These are phyloP conservation scores for Zygaena filipendulae DNA, from an alignment of 2,888 invertebrate genomes.

Conservation along the genomic window DNA sequence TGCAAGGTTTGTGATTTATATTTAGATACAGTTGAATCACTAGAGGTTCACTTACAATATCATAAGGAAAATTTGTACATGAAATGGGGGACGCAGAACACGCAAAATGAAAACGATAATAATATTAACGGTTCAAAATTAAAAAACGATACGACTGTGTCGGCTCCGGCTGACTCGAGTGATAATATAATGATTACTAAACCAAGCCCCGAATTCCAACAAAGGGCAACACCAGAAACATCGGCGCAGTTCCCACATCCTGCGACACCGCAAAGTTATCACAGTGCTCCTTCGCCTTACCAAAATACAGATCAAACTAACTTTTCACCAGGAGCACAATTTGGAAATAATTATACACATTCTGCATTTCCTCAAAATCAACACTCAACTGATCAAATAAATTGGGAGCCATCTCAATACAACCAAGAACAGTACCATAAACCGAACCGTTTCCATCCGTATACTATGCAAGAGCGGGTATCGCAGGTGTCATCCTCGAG, in stretches of 20 bases:
- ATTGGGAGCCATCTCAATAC: constrained; percentile 59
- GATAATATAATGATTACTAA: constrained; percentile 74
- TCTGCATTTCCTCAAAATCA: constrained; percentile 61
- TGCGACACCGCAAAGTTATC: constrained; percentile 73
- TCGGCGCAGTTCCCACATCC: constrained; percentile 70
- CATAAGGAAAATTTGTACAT: constrained; percentile 81
- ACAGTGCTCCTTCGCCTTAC: constrained; percentile 74
- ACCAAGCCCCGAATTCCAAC: constrained; percentile 70
- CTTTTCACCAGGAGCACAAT: constrained; percentile 67
- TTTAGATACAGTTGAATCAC: constrained; percentile 79
- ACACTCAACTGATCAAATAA: constrained; percentile 56
- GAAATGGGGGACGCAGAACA: constrained; percentile 75
- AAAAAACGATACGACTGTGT: constrained; percentile 69
- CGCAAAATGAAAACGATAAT: constrained; percentile 71
- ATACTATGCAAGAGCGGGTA: constrained; percentile 63
- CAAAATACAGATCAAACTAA: constrained; percentile 70
- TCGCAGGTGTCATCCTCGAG: constrained; percentile 63
- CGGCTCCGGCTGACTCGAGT: constrained; percentile 81
- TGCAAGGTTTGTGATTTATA: constrained; percentile 82
- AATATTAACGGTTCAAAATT: constrained; percentile 74
- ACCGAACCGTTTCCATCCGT: constrained; percentile 58
- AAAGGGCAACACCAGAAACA: constrained; percentile 68
- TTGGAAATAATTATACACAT: constrained; percentile 57
- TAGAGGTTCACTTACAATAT: constrained; percentile 83
- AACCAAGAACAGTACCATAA: constrained; percentile 57